Evolutionary conservation across 1,140 invertebrate species (phyloP), one percentile per base, ranked within the genome.

Genomic region (Paraescarpia echinospica): DNA sequence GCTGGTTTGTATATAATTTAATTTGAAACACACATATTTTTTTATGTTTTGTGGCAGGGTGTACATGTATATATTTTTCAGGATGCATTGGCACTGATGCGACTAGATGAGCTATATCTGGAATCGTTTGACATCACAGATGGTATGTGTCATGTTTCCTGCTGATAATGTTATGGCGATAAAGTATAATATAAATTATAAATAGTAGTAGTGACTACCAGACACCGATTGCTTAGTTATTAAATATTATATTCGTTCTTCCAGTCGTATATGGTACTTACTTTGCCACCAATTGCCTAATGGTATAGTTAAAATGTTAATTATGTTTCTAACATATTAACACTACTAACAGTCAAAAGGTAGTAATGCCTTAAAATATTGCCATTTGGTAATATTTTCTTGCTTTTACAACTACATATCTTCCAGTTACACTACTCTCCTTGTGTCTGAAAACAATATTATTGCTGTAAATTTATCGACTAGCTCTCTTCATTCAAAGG

Each of bases 71-170:
- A 93, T 93, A 92, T 31, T 94, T 92, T 95, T 35, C 94, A 96
- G 96, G 99, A 99, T 96, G 98, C 99, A 0, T 95, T 99, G 89
- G 99, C 99, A 0, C 96, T 99, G 18, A 96, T 99, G 9, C 97
- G 99, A 94, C 96, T 99, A 89, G 99, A 99, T 96, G 99, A 99
- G 96, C 96, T 99, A 1, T 99, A 99, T 96, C 96, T 99, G 0
- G 99, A 99, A 96, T 97, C 98, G 0, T 99, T 99, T 96, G 98
- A 99, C 97, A 97, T 99, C 41, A 98, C 98, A 96, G 99, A 99
- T 97, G 97, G 97, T 97, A 95, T 94, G 27, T 95, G 33, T 34
- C 9, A 31, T 93, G 89, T 59, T 93, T 77, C 51, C 34, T 33
- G 31, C 22, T 92, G 18, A 33, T 33, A 34, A 90, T 90, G 14